These are phyloP conservation scores for Erannis defoliaria DNA, from an alignment of 2,888 invertebrate species.

Conservation along the genomic window DNA sequence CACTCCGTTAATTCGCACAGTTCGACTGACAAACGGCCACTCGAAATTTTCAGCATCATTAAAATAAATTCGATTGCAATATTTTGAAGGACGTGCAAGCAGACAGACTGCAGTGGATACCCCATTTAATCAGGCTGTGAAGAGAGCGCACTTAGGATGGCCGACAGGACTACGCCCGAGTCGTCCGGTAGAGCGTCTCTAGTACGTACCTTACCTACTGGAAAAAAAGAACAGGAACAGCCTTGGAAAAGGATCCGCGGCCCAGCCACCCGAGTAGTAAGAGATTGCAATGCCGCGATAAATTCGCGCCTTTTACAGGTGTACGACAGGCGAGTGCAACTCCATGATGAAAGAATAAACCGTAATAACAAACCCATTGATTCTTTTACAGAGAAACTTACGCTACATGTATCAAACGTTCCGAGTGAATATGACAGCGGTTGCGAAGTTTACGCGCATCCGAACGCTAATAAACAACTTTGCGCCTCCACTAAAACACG, in stretches of 20 bases:
- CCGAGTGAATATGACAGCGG: slow-evolving; percentile 25
- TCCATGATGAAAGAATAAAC: neutral
- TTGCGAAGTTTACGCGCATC: slow-evolving; percentile 40
- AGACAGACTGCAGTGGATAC: too few relatives aligned
- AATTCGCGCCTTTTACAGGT: too few relatives aligned
- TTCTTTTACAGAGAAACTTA: slow-evolving; percentile 18
- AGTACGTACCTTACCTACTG: too few relatives aligned
- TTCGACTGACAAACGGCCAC: slow-evolving; percentile 12
- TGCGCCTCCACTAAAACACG: slow-evolving; percentile 45
- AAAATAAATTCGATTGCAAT: neutral
- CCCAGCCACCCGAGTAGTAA: too few relatives aligned
- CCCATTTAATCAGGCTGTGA: too few relatives aligned
- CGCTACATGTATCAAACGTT: slow-evolving; percentile 29
- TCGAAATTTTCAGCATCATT: neutral
- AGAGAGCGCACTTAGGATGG: too few relatives aligned
- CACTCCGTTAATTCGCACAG: neutral
- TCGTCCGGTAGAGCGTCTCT: too few relatives aligned
- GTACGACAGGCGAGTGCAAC: neutral
- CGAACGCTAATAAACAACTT: slow-evolving; percentile 40
- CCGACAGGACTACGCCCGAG: too few relatives aligned
- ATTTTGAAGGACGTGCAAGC: too few relatives aligned
- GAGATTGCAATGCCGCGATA: too few relatives aligned
- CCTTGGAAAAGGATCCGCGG: too few relatives aligned
- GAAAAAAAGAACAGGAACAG: too few relatives aligned
- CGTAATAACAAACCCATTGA: neutral